Evolutionary conservation across 2,113 vertebrate genomes (phyloP).

Genomic region (Xenopus laevis): DNA sequence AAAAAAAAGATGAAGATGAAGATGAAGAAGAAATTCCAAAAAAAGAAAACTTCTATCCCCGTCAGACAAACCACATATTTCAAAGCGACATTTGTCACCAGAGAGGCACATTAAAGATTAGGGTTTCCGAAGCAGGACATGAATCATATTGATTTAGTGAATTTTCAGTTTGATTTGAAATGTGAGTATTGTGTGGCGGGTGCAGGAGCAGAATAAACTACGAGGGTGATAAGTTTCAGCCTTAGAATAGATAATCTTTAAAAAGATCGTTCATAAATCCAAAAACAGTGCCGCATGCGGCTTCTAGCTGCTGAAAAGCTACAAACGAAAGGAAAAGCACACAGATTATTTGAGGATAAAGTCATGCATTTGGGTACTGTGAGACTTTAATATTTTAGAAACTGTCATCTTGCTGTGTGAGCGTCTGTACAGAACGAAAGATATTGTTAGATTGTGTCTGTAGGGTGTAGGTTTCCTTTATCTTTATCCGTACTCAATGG

Average conservation of each 20-base stretch:
- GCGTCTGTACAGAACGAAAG: too few relatives aligned
- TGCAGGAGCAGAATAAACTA: not conserved
- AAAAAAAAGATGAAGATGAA: conserved; percentile 2
- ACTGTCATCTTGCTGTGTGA: too few relatives aligned
- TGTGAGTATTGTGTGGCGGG: conserved; percentile 8
- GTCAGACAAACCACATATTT: conserved; percentile 14
- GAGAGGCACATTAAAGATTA: conserved; percentile 31
- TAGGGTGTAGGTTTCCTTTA: too few relatives aligned
- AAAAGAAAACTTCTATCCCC: not conserved
- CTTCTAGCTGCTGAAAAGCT: not conserved
- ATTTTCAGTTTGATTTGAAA: conserved; percentile 18
- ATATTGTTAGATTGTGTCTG: too few relatives aligned
- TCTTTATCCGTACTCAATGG: too few relatives aligned
- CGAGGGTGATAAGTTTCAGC: conserved; percentile 6
- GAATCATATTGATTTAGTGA: conserved; percentile 38
- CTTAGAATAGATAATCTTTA: conserved; percentile 17
- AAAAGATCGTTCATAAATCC: conserved; percentile 11
- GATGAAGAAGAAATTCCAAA: not conserved
- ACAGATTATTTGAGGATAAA: too few relatives aligned
- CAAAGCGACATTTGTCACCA: conserved; percentile 31
- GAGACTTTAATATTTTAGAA: too few relatives aligned
- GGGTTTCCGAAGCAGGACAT: conserved; percentile 32
- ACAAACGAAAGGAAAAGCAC: not conserved
- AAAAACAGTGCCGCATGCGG: not conserved
- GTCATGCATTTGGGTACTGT: too few relatives aligned